Conservation (phyloP, 2,797 vertebrate species). For the Nannoperca obscura region DNA sequence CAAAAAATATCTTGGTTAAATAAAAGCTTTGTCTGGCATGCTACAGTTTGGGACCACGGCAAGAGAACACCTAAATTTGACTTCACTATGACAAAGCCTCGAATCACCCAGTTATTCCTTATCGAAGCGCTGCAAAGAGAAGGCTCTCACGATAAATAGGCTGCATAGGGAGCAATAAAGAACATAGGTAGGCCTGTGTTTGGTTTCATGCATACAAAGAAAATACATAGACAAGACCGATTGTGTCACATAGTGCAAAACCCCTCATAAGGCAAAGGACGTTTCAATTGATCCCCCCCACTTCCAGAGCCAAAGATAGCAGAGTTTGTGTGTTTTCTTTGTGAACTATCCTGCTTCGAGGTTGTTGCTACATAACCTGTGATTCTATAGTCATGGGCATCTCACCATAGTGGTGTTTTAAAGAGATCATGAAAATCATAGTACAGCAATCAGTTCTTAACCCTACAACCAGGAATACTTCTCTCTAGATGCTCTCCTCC, state of each 20-base stretch:
- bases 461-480: constrained; percentile 20
- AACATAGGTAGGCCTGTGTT: constrained; percentile 71
- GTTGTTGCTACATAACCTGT: constrained; percentile 48
- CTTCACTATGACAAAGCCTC: neutral
- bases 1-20: neutral
- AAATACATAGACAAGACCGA: constrained; percentile 86
- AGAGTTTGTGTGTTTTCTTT: constrained; percentile 32
- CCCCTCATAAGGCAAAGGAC: constrained; percentile 83
- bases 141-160: constrained; percentile 69
- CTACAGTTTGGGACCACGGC: neutral
- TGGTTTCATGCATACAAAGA: constrained; percentile 85
- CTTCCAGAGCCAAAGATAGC: constrained; percentile 40
- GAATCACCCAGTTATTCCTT: constrained; percentile 49
- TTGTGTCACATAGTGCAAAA: constrained; percentile 93
- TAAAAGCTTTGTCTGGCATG: neutral
- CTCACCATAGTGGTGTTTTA: constrained; percentile 28
- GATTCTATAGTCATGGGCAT: constrained; percentile 22
- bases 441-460: constrained; percentile 51
- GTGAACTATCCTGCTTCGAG: constrained; percentile 31
- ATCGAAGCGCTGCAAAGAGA: constrained; percentile 53
- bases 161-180: constrained; percentile 86
- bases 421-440: constrained; percentile 38
- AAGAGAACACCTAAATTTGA: neutral
- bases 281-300: constrained; percentile 50
- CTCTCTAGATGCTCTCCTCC: constrained; percentile 19